Conservation (phyloP, 2,797 vertebrate species). For the Uromys caudimaculatus region DNA sequence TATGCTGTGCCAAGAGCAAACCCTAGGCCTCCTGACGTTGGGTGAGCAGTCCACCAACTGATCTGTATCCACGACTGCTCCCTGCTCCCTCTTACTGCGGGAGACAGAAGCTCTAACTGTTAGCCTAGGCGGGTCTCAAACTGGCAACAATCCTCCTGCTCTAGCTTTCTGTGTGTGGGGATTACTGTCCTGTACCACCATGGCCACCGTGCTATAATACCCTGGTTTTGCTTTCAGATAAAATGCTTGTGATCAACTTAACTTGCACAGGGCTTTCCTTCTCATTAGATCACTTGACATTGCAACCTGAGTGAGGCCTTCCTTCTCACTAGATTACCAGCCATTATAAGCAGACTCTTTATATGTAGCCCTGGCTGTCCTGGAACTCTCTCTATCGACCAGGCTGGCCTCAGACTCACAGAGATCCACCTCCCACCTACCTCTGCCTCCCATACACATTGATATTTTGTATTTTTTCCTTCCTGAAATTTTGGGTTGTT, state of each 20-base stretch:
- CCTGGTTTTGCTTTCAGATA: neutral
- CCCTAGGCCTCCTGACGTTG: neutral
- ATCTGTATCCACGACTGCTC: no score
- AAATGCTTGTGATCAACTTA: neutral
- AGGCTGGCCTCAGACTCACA: neutral
- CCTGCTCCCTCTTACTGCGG: neutral
- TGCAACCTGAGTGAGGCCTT: no score
- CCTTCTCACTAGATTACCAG: neutral
- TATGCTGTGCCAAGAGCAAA: neutral
- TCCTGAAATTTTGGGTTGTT: neutral
- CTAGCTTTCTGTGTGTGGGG: neutral
- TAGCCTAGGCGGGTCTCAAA: neutral
- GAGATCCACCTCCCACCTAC: neutral
- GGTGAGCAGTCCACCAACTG: neutral
- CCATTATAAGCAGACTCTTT: neutral
- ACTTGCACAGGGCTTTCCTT: neutral
- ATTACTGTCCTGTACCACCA: neutral
- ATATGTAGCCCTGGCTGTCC: neutral
- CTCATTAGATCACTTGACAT: neutral
- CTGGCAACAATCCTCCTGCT: neutral
- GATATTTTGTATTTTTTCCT: neutral
- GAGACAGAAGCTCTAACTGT: neutral
- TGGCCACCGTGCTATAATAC: neutral
- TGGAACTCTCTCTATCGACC: neutral
- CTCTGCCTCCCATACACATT: neutral